Conservation (phyloP, 2,113 vertebrate species). For the Charadrius vociferus region DNA sequence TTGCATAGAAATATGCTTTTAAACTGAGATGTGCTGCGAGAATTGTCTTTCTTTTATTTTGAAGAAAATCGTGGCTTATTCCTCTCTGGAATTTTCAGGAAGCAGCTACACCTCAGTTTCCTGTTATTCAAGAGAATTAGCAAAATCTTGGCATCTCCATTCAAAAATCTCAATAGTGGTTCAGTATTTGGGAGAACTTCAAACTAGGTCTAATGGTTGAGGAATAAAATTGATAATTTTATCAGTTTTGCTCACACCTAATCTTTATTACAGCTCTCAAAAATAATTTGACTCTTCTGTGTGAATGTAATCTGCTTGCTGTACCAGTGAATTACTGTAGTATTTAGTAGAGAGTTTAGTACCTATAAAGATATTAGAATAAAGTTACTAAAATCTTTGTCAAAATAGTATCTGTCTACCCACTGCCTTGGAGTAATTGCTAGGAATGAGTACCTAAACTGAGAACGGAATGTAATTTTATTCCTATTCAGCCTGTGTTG, state of each 20-base stretch:
- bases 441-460: background rate
- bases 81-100: background rate
- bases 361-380: background rate
- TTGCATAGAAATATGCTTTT: background rate
- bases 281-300: background rate
- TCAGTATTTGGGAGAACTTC: background rate
- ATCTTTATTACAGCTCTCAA: background rate
- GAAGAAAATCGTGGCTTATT: background rate
- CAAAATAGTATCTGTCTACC: background rate
- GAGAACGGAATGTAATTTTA: background rate
- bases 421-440: background rate
- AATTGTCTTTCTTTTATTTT: background rate
- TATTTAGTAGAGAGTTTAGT: background rate
- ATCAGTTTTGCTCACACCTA: background rate
- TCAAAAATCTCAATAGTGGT: background rate
- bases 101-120: background rate
- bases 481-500: background rate
- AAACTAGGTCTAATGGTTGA: background rate
- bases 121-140: background rate
- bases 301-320: background rate
- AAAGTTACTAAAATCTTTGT: background rate
- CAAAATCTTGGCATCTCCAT: background rate
- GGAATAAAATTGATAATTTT: background rate
- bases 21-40: background rate
- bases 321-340: background rate